A percentile compares a stretch with the other conserved stretches of the same genome.
Conservation (phyloP, 2,888 invertebrate species). For the Agonopterix heracliana region DNA sequence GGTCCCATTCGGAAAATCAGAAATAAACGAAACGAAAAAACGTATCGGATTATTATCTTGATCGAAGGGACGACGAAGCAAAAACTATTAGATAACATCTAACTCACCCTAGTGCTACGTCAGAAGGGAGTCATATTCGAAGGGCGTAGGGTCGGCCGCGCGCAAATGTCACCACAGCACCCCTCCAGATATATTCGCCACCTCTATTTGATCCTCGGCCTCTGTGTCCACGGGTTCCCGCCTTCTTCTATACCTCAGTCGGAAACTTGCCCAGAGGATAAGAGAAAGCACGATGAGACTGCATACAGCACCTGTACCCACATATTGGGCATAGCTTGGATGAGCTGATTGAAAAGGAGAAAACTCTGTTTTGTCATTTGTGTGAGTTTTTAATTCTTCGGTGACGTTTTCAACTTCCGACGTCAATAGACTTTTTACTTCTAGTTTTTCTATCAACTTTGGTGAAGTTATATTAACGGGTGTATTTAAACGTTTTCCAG, state of each 20-base stretch:
- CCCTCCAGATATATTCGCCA: constrained; percentile 77
- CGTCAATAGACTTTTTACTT: constrained; percentile 10
- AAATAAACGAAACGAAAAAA: no score
- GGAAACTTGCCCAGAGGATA: constrained; percentile 70
- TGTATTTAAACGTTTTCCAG: constrained; percentile 57
- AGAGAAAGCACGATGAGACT: constrained; percentile 73
- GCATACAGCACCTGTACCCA: constrained; percentile 76
- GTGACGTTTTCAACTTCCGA: constrained; percentile 7
- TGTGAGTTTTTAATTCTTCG: constrained; percentile 34
- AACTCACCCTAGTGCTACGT: constrained; percentile 72
- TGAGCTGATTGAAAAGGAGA: constrained; percentile 53
- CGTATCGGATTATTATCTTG: no score
- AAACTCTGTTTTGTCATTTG: constrained; percentile 53
- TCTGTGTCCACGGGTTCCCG: constrained; percentile 34
- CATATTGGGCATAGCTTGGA: constrained; percentile 55
- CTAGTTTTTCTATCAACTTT: constrained; percentile 12
- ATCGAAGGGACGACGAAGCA: no score
- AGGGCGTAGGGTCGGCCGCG: constrained; percentile 75
- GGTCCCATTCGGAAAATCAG: no score
- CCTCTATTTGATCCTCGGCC: constrained; percentile 75
- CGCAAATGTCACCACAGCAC: constrained; percentile 84
- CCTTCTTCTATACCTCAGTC: constrained; percentile 56
- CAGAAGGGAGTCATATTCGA: constrained; percentile 75
- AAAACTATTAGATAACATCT: no score
- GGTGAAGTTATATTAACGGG: constrained; percentile 33